Evolutionary conservation across 2,113 vertebrate genomes (phyloP), one percentile per base, ranked within the genome.

Genomic region (Trachemys scripta): DNA sequence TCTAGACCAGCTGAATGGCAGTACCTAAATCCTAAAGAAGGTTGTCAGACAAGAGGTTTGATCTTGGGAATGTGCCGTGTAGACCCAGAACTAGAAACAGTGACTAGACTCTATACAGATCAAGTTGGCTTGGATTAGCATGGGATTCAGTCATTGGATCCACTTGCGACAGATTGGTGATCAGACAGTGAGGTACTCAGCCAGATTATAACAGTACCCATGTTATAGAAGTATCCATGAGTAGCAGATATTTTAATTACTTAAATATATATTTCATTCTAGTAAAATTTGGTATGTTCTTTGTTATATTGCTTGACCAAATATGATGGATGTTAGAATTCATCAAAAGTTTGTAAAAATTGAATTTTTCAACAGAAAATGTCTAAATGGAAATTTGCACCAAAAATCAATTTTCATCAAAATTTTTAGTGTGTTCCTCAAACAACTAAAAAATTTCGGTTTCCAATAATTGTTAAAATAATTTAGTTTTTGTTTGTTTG

Each of bases 21-120:
- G 5, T 4, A 75, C 53, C 2, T 35, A 9, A 2, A 45, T 24
- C 35, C 56, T 62, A 84, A 80, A 69, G 38, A 84, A 82, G 24
- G 1, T 51, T 35, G 50, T 14, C 22, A 69, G 24, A n/a, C 6
- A n/a, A 50, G 45, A 35, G 2, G 1, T 17, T 20, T 50, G 47
- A 78, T 1, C 53, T 22, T 59, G 51, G n/a, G 84, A 50, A 7
- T 50, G 50, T 27, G 42, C 10, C 0, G 0, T 25, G 51, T 42
- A 51, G 0, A 1, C 85, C 20, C 72, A 86, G 14, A 65, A 51
- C 76, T 78, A 78, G 45, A 47, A 78, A n/a, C 20, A 65, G 45
- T 76, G 86, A 72, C 72, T 31, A 78, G 25, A 84, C 1, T 1
- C 2, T 76, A n/a, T 22, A 53, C 19, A 47, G 38, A 79, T 78